Conservation (phyloP, 2,113 vertebrate species). For the Cyanoramphus novaezelandiae region DNA sequence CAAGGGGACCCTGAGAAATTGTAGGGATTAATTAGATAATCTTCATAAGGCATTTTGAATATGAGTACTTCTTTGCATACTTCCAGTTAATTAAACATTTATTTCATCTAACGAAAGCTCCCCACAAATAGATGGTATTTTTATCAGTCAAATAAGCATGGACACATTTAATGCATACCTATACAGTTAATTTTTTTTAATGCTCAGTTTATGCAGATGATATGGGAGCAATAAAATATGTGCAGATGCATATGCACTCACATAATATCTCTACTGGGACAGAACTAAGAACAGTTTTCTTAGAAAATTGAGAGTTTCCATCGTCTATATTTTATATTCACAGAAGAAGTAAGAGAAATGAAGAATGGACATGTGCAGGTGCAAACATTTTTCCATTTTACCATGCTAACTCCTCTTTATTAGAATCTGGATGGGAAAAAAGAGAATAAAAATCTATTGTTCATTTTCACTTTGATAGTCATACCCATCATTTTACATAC, state of each 20-base stretch:
- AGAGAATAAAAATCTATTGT: conserved; percentile 41
- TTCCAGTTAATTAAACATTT: conserved; percentile 25
- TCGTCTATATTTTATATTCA: background rate
- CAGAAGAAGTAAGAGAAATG: background rate
- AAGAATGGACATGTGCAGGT: background rate
- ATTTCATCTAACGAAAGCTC: background rate
- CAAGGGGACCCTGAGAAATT: conserved; percentile 25
- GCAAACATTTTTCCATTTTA: conserved; percentile 13
- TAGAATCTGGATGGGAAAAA: background rate
- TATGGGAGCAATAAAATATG: background rate
- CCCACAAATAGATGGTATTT: background rate
- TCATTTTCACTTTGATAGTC: conserved; percentile 38
- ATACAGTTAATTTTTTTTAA: background rate
- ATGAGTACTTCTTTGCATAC: background rate
- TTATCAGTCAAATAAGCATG: background rate
- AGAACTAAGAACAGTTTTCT: background rate
- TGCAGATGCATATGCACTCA: background rate
- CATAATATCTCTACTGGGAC: background rate
- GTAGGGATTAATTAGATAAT: conserved; percentile 34
- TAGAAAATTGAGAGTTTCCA: background rate
- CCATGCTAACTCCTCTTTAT: background rate
- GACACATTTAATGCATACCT: background rate
- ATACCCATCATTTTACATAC: conserved; percentile 26
- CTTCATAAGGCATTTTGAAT: background rate
- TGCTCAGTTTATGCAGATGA: background rate